These are phyloP conservation scores for Myiozetetes cayanensis DNA, from an alignment of 2,113 vertebrate genomes.

Conservation along the genomic window DNA sequence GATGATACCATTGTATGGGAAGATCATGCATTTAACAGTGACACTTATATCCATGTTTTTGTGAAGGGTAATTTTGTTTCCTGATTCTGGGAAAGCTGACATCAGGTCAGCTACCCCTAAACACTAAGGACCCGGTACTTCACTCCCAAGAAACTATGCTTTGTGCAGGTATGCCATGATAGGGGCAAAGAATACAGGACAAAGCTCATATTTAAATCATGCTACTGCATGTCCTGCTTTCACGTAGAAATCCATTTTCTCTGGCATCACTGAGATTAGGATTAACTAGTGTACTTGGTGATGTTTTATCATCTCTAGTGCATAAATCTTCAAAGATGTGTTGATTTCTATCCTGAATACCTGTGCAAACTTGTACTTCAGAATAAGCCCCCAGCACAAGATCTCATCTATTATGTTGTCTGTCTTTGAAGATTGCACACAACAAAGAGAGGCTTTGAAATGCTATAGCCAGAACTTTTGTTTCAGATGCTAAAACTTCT, in stretches of 20 bases:
- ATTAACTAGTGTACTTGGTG: not conserved
- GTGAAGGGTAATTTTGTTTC: not conserved
- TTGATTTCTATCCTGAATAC: not conserved
- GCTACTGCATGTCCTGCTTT: not conserved
- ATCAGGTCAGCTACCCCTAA: not conserved
- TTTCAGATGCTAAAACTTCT: not conserved
- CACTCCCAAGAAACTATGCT: not conserved
- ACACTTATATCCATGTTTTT: not conserved
- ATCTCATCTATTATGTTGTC: not conserved
- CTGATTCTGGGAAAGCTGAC: not conserved
- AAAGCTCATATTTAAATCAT: not conserved
- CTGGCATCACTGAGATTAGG: not conserved
- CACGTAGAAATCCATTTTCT: not conserved
- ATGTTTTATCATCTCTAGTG: not conserved
- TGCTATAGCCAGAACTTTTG: not conserved
- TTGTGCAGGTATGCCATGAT: not conserved
- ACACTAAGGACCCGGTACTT: not conserved
- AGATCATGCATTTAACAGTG: not conserved
- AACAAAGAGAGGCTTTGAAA: not conserved
- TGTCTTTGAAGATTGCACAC: not conserved
- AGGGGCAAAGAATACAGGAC: not conserved
- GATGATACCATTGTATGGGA: not conserved
- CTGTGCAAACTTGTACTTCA: not conserved
- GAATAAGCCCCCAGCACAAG: not conserved
- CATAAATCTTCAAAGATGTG: not conserved